Percentiles rank a stretch among this genome's conserved stretches.
Conservation (phyloP, 2,888 invertebrate genomes). For the Spodoptera exigua region DNA sequence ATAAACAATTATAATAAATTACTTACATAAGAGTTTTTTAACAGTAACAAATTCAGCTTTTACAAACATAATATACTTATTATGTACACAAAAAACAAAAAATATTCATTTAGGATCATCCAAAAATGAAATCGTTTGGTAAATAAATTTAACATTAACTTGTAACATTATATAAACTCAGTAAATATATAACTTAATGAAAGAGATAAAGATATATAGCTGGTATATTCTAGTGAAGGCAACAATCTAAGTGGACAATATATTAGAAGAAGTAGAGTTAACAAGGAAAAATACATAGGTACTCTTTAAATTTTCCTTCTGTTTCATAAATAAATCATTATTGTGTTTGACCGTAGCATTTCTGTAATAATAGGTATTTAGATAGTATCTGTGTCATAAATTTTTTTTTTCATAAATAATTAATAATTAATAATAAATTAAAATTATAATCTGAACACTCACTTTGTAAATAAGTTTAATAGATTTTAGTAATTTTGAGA, state of each 20-base stretch:
- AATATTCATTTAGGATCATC: no score
- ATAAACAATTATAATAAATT: slow-evolving; percentile 30
- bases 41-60: neutral
- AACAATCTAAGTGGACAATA: slow-evolving; percentile 62
- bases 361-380: no score
- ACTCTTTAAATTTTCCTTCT: no score
- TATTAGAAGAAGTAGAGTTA: slow-evolving; percentile 16
- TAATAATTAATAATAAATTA: neutral
- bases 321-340: no score
- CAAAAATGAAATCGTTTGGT: no score
- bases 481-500: no score
- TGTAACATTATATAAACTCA: neutral
- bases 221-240: slow-evolving; percentile 62
- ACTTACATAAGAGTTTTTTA: slow-evolving; percentile 2
- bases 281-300: no score
- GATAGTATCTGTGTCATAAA: slow-evolving; percentile 1
- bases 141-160: no score
- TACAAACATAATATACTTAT: no score
- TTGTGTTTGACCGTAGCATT: no score
- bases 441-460: neutral
- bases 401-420: slow-evolving; percentile 16
- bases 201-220: slow-evolving; percentile 37
- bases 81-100: no score
- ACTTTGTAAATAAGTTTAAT: no score
- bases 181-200: slow-evolving; percentile 27